These are phyloP conservation scores for Cuculus canorus DNA, from an alignment of 2,797 vertebrate species.

Conservation along the genomic window DNA sequence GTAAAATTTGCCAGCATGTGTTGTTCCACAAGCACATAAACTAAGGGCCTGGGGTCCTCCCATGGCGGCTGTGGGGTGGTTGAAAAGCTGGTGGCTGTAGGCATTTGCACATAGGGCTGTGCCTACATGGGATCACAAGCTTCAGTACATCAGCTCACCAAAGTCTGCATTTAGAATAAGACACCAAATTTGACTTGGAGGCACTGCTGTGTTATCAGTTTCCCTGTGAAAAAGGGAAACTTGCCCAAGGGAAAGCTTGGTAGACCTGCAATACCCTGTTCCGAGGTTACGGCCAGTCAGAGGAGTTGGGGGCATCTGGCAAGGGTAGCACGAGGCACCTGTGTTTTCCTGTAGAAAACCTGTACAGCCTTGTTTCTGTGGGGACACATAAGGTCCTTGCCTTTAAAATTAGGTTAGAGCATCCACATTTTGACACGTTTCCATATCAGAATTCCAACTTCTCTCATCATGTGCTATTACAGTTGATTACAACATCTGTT, in stretches of 20 bases:
- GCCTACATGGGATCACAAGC: neutral
- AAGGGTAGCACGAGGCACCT: neutral
- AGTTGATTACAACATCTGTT: slow-evolving; percentile 19
- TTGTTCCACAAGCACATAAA: neutral
- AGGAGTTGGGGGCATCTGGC: neutral
- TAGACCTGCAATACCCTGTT: neutral
- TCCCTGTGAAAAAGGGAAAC: neutral
- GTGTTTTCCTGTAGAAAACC: neutral
- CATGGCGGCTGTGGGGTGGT: accelerated
- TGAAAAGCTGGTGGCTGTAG: neutral
- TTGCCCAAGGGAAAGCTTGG: neutral
- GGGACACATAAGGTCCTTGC: neutral
- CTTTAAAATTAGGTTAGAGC: neutral
- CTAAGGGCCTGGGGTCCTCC: neutral
- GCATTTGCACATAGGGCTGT: neutral
- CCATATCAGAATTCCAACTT: neutral
- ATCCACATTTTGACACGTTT: neutral
- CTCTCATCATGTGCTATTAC: neutral
- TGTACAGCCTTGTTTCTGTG: neutral
- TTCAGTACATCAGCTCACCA: neutral
- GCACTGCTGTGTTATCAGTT: neutral
- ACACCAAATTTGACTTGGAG: neutral
- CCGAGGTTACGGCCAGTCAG: neutral
- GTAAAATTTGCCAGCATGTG: neutral
- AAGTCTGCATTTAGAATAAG: neutral